Conservation (phyloP, 2,888 invertebrate species). For the Napeogenes sylphis region DNA sequence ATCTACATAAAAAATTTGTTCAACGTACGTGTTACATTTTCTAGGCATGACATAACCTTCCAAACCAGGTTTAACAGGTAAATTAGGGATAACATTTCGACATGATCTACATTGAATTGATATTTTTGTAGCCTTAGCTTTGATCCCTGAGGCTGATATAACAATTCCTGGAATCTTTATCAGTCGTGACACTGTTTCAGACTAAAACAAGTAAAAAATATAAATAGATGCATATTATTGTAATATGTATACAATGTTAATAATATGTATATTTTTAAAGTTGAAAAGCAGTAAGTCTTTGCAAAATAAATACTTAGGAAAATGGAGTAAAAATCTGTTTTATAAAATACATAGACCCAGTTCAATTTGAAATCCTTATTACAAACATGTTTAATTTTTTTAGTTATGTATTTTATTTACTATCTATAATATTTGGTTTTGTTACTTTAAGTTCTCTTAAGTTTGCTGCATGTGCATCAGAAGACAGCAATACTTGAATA, state of each 20-base stretch:
- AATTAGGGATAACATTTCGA: conserved; percentile 90
- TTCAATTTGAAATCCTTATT: too few species aligned
- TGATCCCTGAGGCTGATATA: conserved; percentile 94
- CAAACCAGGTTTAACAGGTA: conserved; percentile 94
- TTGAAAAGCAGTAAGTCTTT: too few species aligned
- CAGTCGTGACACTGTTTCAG: conserved; percentile 93
- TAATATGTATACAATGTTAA: too few species aligned
- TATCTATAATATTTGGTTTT: too few species aligned
- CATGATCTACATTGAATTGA: conserved; percentile 98
- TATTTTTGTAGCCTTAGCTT: conserved; percentile 96
- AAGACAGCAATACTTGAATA: conserved; percentile 92
- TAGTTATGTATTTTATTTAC: too few species aligned
- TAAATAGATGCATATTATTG: neutral
- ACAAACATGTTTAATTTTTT: too few species aligned
- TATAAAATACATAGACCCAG: too few species aligned
- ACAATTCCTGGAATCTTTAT: conserved; percentile 98
- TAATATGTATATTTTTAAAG: too few species aligned
- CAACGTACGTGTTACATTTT: conserved; percentile 91
- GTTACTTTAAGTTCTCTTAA: conserved; percentile 91
- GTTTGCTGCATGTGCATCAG: conserved; percentile 88
- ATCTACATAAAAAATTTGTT: too few species aligned
- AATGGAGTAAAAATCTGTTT: too few species aligned
- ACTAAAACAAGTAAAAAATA: conserved; percentile 76
- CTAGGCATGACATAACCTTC: conserved; percentile 97
- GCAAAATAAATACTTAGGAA: too few species aligned